These are phyloP conservation scores for Thera obeliscata DNA, from an alignment of 2,888 invertebrate species.

Conservation along the genomic window DNA sequence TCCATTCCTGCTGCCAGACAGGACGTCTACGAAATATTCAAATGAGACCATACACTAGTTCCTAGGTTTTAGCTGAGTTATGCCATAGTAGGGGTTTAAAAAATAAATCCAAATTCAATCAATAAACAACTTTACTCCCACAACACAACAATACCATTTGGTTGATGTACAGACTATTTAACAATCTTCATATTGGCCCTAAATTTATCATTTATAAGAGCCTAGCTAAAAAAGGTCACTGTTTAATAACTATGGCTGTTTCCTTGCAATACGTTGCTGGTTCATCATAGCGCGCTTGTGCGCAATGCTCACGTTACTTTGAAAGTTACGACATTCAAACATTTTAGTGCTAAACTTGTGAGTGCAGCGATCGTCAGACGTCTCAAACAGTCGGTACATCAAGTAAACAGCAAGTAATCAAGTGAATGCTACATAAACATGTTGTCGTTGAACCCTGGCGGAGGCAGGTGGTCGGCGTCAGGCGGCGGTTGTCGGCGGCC, in stretches of 20 bases:
- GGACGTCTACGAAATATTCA: too few relatives aligned
- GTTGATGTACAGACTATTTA: neutral
- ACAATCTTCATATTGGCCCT: too few relatives aligned
- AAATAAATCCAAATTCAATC: neutral
- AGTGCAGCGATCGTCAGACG: neutral
- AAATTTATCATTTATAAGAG: too few relatives aligned
- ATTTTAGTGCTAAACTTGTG: too few relatives aligned
- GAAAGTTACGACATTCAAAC: too few relatives aligned
- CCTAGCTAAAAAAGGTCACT: neutral
- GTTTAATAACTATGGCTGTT: neutral
- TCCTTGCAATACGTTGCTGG: neutral
- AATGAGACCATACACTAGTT: too few relatives aligned
- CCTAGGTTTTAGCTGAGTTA: too few relatives aligned
- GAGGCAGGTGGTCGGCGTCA: slow-evolving; percentile 89
- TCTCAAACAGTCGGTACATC: neutral
- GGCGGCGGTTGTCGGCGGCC: slow-evolving; percentile 79
- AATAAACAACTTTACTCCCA: slow-evolving; percentile 22
- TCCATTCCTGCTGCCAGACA: too few relatives aligned
- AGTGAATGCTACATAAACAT: slow-evolving; percentile 87
- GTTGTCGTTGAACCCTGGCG: slow-evolving; percentile 90
- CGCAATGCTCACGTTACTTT: too few relatives aligned
- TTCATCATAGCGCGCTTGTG: too few relatives aligned
- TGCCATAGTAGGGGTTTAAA: neutral
- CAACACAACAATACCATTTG: slow-evolving; percentile 2
- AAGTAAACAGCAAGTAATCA: neutral